Evolutionary conservation across 2,888 invertebrate species (phyloP), one percentile per base, ranked within the genome.

Genomic region (Priapulus caudatus): DNA sequence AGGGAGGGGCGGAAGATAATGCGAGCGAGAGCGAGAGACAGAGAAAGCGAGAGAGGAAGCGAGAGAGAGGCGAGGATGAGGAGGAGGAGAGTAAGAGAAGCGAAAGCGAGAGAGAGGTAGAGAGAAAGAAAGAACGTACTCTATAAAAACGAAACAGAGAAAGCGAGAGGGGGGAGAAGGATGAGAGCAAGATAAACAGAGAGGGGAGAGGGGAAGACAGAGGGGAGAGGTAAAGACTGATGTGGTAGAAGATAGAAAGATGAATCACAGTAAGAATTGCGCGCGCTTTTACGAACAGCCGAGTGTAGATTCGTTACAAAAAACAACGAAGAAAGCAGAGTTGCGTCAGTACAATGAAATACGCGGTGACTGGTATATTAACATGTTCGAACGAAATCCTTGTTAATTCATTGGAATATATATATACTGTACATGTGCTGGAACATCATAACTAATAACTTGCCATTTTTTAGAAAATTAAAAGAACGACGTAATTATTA

Each of bases 141-240:
- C 44, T 54, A 48, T 54, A 54, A 48, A 47, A 54, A 48, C 49
- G 54, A 48, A 23, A 54, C 48, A 53, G 54, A 48, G 43, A 55
- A 48, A 53, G 49, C 48, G 20, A 55, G 53, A 53, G 54, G 53
- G 43, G 54, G 53, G 48, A 54, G 53, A 47, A 54, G 53, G 48
- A 54, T 47, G 43, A 54, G 53, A 53, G 54, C 48, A 47, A 54
- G 53, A 20, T 54, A 48, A 47, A 54, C 44, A 23, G 54, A 47
- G 44, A 48, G 44, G 22, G 45, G 51, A 50, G 52, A 43, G 15
- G 23, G 43, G 43, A 52, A 23, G 18, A 52, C 20, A 50, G 49
- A 24, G 15, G 52, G 43, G 51, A 52, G 51, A 23, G 23, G 51
- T 52, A 52, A 46, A 19, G 52, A 46, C 52, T 48, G 52, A n/a